These are phyloP conservation scores for Girardinichthys multiradiatus DNA, from an alignment of 2,113 vertebrate species.

Conservation along the genomic window DNA sequence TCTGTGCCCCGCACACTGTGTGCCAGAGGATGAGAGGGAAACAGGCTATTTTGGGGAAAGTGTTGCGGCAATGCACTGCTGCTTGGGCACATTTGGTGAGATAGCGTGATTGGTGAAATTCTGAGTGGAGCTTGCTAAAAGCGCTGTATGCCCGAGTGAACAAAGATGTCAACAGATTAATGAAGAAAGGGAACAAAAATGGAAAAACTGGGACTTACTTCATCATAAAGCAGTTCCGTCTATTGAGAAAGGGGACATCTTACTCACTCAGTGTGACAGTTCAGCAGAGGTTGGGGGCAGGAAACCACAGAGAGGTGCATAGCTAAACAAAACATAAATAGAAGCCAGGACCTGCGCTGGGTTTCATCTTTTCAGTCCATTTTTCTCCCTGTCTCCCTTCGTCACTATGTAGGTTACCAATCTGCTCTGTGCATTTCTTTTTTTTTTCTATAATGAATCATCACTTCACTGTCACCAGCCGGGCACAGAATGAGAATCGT, in stretches of 20 bases:
- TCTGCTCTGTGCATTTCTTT: constrained; percentile 42
- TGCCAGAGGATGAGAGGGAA: constrained; percentile 28
- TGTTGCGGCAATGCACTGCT: constrained; percentile 63
- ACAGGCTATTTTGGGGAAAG: constrained; percentile 35
- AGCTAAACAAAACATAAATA: constrained; percentile 77
- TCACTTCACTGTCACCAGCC: constrained; percentile 40
- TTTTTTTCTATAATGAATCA: constrained; percentile 52
- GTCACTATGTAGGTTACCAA: constrained; percentile 69
- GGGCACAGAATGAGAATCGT: constrained; percentile 54
- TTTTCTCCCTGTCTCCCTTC: constrained; percentile 25
- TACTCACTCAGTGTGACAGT: constrained; percentile 50
- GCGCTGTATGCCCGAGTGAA: neutral
- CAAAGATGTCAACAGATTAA: constrained; percentile 28
- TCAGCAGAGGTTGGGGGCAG: constrained; percentile 56
- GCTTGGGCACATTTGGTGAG: constrained; percentile 30
- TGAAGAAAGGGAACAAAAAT: neutral
- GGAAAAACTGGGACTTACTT: constrained; percentile 23
- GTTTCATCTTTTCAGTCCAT: constrained; percentile 16
- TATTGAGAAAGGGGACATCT: constrained; percentile 31
- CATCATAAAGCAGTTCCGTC: constrained; percentile 42
- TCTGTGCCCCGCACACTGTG: constrained; percentile 8
- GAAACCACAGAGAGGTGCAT: constrained; percentile 61
- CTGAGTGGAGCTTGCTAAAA: constrained; percentile 20
- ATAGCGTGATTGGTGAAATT: neutral
- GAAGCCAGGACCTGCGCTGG: constrained; percentile 37